These are phyloP conservation scores for Cryptophagus acutangulus DNA, from an alignment of 2,888 invertebrate species.

Conservation along the genomic window DNA sequence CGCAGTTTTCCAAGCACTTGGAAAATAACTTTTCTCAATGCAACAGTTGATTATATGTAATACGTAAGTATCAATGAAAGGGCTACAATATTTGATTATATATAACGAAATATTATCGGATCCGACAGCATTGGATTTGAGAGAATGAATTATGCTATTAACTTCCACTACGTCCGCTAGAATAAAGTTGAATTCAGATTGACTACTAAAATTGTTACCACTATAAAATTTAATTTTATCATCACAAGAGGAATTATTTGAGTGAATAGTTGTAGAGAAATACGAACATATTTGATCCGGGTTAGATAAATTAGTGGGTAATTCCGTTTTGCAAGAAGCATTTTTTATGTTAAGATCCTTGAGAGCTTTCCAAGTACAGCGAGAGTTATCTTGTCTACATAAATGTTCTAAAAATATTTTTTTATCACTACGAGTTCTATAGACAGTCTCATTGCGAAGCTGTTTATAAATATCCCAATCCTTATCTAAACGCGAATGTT, in stretches of 20 bases:
- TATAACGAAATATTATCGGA: not conserved
- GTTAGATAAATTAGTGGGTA: not conserved
- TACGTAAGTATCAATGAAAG: constrained; percentile 9
- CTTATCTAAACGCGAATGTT: not conserved
- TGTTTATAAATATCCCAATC: not conserved
- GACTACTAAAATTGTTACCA: not conserved
- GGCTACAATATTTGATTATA: constrained; percentile 9
- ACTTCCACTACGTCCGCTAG: not conserved
- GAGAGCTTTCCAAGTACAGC: not conserved
- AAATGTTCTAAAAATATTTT: not conserved
- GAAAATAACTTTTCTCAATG: constrained; percentile 8
- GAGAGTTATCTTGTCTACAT: not conserved
- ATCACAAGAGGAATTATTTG: not conserved
- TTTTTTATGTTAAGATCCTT: not conserved
- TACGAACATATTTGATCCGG: not conserved
- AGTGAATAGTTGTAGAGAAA: not conserved
- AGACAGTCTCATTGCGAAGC: not conserved
- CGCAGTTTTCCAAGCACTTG: constrained; percentile 6
- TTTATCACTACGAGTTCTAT: not conserved
- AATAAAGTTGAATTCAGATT: not conserved
- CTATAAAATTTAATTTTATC: constrained; percentile 4
- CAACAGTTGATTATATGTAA: constrained; percentile 6
- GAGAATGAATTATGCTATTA: not conserved
- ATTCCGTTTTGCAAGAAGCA: not conserved
- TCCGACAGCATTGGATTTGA: not conserved